phyloP scores from a whole-genome alignment of 2,113 vertebrate genomes.

The Gallinago jamesoni region DNA sequence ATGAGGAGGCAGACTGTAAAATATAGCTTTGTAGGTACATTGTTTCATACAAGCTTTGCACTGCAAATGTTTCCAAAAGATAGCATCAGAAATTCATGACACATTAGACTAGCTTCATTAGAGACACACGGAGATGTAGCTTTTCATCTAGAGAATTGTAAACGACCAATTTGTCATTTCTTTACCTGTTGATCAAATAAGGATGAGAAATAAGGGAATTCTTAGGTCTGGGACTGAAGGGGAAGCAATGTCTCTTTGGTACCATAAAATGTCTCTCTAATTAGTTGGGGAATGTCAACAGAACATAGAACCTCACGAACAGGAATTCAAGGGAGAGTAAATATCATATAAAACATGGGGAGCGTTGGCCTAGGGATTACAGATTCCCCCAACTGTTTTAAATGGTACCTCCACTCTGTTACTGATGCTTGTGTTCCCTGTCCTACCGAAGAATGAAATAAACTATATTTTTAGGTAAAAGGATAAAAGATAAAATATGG shows the following conservation, averaged over 20 bases:
- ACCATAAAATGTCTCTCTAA: neutral
- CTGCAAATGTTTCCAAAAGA: neutral
- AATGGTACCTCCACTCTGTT: neutral
- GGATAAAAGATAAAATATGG: slow-evolving; percentile 42
- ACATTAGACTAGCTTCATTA: neutral
- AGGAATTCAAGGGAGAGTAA: neutral
- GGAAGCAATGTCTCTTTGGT: neutral
- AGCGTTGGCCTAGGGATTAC: neutral
- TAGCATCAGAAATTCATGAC: slow-evolving; percentile 28
- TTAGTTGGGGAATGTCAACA: neutral
- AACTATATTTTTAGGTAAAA: neutral
- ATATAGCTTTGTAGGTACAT: neutral
- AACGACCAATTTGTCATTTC: slow-evolving; percentile 25
- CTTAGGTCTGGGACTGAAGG: neutral
- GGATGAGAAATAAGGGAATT: slow-evolving; percentile 5
- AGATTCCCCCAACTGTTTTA: neutral
- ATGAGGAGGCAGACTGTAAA: neutral
- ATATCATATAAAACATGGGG: neutral
- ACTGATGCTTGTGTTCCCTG: neutral
- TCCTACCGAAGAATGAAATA: neutral
- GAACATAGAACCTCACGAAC: neutral
- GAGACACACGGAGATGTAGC: neutral
- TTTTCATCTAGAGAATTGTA: slow-evolving; percentile 12
- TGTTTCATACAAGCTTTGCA: neutral
- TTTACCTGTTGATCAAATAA: slow-evolving; percentile 33